Conservation (phyloP, 2,888 invertebrate species). For the Troglohyphantes excavatus region DNA sequence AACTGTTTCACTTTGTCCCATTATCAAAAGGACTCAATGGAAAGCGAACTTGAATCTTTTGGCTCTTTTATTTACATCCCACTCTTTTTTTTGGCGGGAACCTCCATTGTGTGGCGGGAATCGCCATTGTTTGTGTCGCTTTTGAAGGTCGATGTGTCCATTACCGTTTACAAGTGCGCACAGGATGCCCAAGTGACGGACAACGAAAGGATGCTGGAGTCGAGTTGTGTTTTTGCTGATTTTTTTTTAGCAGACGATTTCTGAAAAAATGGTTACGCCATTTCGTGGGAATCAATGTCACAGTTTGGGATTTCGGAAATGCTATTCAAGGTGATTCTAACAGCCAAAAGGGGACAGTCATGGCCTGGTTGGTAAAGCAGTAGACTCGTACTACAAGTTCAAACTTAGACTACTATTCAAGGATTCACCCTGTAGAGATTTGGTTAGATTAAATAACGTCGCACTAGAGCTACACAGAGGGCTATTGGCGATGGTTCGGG, state of each 20-base stretch:
- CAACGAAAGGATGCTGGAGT: not conserved
- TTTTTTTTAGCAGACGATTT: not conserved
- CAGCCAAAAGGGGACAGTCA: too few species aligned
- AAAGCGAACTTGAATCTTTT: conserved; percentile 8
- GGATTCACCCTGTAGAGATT: too few species aligned
- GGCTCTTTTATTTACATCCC: not conserved
- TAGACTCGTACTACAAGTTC: too few species aligned
- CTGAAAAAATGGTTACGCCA: not conserved
- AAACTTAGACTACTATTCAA: too few species aligned
- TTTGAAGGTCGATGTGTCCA: not conserved
- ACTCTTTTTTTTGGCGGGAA: not conserved
- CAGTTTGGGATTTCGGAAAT: not conserved
- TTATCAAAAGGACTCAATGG: not conserved
- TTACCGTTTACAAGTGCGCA: not conserved
- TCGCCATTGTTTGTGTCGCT: not conserved
- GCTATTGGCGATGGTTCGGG: too few species aligned
- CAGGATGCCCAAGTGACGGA: not conserved
- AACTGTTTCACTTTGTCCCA: conserved; percentile 1
- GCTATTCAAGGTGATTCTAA: not conserved
- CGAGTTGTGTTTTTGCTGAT: not conserved
- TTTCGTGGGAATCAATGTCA: not conserved
- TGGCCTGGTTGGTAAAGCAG: too few species aligned
- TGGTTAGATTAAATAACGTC: too few species aligned
- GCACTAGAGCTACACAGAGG: too few species aligned
- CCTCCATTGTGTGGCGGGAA: not conserved